phyloP scores from a whole-genome alignment of 2,797 vertebrate species.

The Pangasius larnaudii region DNA sequence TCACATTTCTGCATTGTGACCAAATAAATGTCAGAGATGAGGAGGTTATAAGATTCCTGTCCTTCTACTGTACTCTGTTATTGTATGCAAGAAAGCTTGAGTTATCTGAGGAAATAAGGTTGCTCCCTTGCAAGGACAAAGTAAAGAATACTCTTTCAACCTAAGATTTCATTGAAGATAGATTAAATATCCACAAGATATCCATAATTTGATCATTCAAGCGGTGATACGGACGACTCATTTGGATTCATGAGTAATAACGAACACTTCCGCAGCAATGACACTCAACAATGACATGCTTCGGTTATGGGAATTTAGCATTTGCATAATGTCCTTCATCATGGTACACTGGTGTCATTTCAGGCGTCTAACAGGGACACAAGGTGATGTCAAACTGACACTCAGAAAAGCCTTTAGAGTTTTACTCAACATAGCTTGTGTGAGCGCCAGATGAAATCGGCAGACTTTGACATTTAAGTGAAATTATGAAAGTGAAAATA shows the following conservation, averaged over 20 bases:
- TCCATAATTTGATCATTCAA: constrained; percentile 35
- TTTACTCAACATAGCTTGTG: constrained; percentile 10
- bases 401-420: constrained; percentile 27
- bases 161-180: neutral
- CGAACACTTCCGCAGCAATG: constrained; percentile 12
- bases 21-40: constrained; percentile 33
- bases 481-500: constrained; percentile 18
- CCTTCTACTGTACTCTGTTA: constrained; percentile 26
- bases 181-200: constrained; percentile 13
- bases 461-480: constrained; percentile 40
- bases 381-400: constrained; percentile 37
- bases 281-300: constrained; percentile 48
- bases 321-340: constrained; percentile 53
- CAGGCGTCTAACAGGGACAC: constrained; percentile 32
- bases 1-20: constrained; percentile 18
- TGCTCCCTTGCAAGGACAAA: constrained; percentile 26
- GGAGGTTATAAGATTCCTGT: constrained; percentile 24
- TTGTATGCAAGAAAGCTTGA: constrained; percentile 26
- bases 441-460: constrained; percentile 21
- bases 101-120: constrained; percentile 18
- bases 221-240: constrained; percentile 12
- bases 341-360: constrained; percentile 18
- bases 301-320: constrained; percentile 40
- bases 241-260: constrained; percentile 41
- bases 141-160: neutral